Evolutionary conservation across 2,888 invertebrate genomes (phyloP).

Genomic region (Agelastica alni): DNA sequence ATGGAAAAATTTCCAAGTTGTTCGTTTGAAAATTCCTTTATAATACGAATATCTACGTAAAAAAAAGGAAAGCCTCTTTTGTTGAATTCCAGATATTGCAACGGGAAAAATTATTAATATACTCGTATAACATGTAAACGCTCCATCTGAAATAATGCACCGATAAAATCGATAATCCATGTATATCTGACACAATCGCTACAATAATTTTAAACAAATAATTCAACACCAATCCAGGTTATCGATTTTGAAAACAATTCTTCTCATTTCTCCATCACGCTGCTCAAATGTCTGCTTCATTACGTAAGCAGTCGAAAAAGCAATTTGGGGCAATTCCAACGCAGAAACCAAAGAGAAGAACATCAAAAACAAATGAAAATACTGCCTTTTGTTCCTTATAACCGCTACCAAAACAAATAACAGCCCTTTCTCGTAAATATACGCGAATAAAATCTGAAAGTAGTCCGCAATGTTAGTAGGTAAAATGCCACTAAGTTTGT

Average conservation of each 20-base stretch:
- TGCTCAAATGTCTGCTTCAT: constrained; percentile 44
- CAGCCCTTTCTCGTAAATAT: constrained; percentile 34
- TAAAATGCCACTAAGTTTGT: no score
- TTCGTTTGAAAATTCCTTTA: constrained; percentile 15
- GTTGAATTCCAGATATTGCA: constrained; percentile 10
- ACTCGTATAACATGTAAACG: not conserved
- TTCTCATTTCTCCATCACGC: not conserved
- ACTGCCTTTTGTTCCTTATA: constrained; percentile 42
- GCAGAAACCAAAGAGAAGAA: constrained; percentile 50
- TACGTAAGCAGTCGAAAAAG: constrained; percentile 53
- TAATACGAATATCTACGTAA: constrained; percentile 12
- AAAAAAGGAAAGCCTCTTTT: no score
- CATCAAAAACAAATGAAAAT: constrained; percentile 49
- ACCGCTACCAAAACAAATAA: constrained; percentile 46
- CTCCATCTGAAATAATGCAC: not conserved
- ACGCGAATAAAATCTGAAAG: no score
- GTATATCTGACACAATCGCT: not conserved
- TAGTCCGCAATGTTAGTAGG: no score
- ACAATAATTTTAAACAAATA: no score
- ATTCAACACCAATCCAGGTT: no score
- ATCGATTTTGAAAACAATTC: no score
- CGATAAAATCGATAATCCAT: not conserved
- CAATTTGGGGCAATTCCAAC: constrained; percentile 55
- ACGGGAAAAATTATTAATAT: constrained; percentile 6
- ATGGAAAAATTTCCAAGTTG: constrained; percentile 23